phyloP scores from a whole-genome alignment of 2,888 invertebrate species.

The Mythimna vitellina region DNA sequence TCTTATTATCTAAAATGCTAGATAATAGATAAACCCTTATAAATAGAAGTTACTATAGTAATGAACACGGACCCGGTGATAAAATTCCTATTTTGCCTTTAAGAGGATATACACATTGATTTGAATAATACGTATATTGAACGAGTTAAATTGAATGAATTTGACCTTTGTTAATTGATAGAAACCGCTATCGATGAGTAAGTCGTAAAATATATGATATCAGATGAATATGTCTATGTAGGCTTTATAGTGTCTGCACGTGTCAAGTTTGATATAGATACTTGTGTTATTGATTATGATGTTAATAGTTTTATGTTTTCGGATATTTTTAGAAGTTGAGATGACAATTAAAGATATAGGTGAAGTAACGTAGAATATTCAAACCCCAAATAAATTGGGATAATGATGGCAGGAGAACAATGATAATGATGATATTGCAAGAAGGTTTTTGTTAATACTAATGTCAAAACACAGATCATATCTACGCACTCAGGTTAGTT shows the following conservation, averaged over 20 bases:
- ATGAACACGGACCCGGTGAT: constrained; percentile 3
- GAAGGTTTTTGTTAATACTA: not conserved
- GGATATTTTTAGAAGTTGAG: not conserved
- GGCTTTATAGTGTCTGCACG: constrained; percentile 21
- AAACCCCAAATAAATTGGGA: not conserved
- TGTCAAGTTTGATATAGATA: constrained; percentile 26
- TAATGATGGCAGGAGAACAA: not conserved
- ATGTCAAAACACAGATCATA: not conserved
- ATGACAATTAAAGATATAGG: not conserved
- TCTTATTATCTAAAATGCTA: not conserved
- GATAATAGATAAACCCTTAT: constrained; percentile 4
- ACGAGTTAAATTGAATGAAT: constrained; percentile 53
- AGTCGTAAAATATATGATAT: constrained; percentile 42
- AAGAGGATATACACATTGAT: constrained; percentile 17
- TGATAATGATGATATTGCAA: not conserved
- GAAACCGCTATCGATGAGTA: constrained; percentile 44
- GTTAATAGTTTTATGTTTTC: not conserved
- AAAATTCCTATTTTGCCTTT: constrained; percentile 20
- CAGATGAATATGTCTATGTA: constrained; percentile 4
- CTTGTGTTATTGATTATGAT: not conserved
- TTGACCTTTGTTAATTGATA: constrained; percentile 58
- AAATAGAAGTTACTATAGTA: constrained; percentile 14
- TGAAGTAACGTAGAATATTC: not conserved
- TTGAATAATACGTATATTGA: constrained; percentile 44
- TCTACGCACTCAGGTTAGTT: not conserved